Base-by-base conservation (phyloP, 2,113 vertebrate genomes). In the Beaufortia kweichowensis region DNA sequence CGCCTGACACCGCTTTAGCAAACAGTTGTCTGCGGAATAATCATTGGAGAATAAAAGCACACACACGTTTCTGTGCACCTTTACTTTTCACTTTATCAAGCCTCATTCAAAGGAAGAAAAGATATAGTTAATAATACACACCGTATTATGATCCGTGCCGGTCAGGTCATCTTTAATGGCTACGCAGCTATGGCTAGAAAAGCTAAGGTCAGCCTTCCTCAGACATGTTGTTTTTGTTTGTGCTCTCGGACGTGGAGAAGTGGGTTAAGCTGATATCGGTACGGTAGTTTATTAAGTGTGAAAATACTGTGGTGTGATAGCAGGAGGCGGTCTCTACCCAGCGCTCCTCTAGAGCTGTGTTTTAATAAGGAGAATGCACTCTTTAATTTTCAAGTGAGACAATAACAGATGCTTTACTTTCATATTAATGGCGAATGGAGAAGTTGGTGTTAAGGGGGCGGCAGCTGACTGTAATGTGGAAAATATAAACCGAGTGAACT, bases 351-450 rank as follows among this genome's bases (percentile, higher is more conserved):
- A 6, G 82, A 85, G 82, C 79, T 90, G 83, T 69, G 87, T 89
- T 90, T 89, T 91, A 90, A 91, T 89, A 91, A 90, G 90, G 83
- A 81, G 79, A 85, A 84, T 85, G 86, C 84, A 86, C 84, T 88
- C 86, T 88, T 86, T 86, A 86, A 75, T 80, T 83, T 83, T 88
- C 84, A 83, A 84, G 78, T 76, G 82, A 83, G 84, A 86, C 80
- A 85, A 62, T 71, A 71, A 80, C 86, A 82, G 84, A 79, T 64
- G 75, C 82, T 86, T 88, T 85, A 88, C 86, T 87, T 86, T 75
- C 17, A 57, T 84, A 84, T 82, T 89, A 86, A 88, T 84, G 85
- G 85, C 78, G 79, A 63, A 46, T 26, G 11, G n/a, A 57, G 24
- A 67, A 64, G 73, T 15, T 43, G 56, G 72, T 86, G 82, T 87